Base-by-base conservation (phyloP, 2,888 invertebrate genomes). In the Balanococcus diminutus region DNA sequence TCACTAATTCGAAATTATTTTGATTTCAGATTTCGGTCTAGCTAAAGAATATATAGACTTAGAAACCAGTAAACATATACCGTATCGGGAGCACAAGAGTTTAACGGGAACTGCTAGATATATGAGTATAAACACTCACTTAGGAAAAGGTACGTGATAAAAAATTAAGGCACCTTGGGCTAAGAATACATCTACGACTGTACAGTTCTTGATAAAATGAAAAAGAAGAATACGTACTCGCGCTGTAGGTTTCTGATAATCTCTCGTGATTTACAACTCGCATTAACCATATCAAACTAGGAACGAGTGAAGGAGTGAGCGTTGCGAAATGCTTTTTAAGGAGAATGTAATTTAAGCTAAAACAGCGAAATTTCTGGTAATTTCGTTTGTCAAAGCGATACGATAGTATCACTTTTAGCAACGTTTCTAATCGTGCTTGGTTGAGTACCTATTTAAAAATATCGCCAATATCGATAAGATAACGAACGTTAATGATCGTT, bases 31-130 rank as follows among this genome's bases (percentile, higher is more conserved):
- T 94, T 99, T 99, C 93, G 99, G 99, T 92, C 94, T 99, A 93
- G 99, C 99, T 92, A 99, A 99, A 94, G 99, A 99, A 94, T 99
- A 99, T 92, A 99, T 99, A 93, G 99, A 99, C 93, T 95, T 98
- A 93, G 99, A 99, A 94, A 97, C 97, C 92, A 98, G 98, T 93
- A 98, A 99, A 93, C 99, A 99, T 93, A 99, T 99, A 93, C 99
- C 99, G 89, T 99, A 99, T 92, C 96, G 99, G 94, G 99, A 99
- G 93, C 99, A 99, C 93, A 99, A 99, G 93, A 98, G 98, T 90
- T 93, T 99, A 90, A 99, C 99, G 88, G 99, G 99, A 89, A 99
- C 99, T 88, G 99, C 99, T 89, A 94, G 99, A 92, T 99, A 99
- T 92, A 99, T 99, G 99, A 99, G 98, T 91, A 99, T 99, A 92